These are phyloP conservation scores for Volucella zonaria DNA, from an alignment of 2,888 invertebrate genomes.

Conservation along the genomic window DNA sequence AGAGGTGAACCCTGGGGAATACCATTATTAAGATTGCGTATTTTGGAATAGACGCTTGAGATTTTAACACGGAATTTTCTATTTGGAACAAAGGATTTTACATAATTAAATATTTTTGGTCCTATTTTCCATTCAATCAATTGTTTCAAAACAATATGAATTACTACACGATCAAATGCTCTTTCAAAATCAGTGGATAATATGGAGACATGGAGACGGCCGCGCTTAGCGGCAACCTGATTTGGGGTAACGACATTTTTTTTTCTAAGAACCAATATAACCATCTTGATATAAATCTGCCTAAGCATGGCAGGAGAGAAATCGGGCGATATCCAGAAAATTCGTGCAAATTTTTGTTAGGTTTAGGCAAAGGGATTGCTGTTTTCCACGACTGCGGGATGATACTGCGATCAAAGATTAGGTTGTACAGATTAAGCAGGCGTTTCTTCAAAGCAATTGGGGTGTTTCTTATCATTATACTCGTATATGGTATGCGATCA, in stretches of 20 bases:
- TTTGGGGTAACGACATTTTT: background rate
- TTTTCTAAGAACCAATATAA: conserved; percentile 14
- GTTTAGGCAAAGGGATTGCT: conserved; percentile 20
- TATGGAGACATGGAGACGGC: background rate
- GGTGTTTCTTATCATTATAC: background rate
- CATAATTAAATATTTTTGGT: too few species aligned
- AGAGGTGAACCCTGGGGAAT: too few species aligned
- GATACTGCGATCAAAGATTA: conserved; percentile 9
- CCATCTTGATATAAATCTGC: background rate
- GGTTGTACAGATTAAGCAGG: background rate
- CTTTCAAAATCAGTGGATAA: too few species aligned
- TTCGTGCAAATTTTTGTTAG: conserved; percentile 7
- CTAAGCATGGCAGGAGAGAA: conserved; percentile 11
- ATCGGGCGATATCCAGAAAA: conserved; percentile 21
- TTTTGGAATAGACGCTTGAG: too few species aligned
- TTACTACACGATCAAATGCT: too few species aligned
- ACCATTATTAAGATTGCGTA: too few species aligned
- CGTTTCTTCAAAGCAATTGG: background rate
- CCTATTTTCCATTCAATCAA: too few species aligned
- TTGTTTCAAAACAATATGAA: too few species aligned
- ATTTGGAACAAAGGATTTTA: too few species aligned
- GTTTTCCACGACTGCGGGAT: conserved; percentile 25
- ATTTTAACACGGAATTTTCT: too few species aligned
- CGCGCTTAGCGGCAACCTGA: background rate
- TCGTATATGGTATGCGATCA: background rate